Conservation (phyloP, 2,888 invertebrate genomes). For the Rhogogaster chlorosoma region DNA sequence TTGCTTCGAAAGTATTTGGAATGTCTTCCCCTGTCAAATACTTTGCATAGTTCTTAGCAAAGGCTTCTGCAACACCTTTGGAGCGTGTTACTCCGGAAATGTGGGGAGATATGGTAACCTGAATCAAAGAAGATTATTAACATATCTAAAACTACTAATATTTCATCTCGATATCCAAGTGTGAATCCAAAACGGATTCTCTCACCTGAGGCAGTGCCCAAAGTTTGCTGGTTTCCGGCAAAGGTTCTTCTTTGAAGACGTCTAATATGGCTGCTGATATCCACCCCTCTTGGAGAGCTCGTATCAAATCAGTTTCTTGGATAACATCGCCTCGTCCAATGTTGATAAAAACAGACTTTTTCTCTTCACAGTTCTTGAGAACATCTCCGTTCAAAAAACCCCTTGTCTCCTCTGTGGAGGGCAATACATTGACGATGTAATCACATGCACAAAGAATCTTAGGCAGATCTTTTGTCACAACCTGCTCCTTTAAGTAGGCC, state of each 20-base stretch:
- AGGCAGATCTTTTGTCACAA: constrained; percentile 68
- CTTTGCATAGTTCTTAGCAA: constrained; percentile 76
- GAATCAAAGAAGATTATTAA: constrained; percentile 57
- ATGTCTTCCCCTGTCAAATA: constrained; percentile 74
- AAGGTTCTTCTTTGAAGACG: constrained; percentile 80
- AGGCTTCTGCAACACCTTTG: constrained; percentile 77
- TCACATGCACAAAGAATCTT: constrained; percentile 78
- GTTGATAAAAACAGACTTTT: constrained; percentile 80
- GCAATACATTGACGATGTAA: constrained; percentile 80
- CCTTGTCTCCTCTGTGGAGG: constrained; percentile 78
- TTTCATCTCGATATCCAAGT: background rate
- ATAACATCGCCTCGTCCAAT: constrained; percentile 81
- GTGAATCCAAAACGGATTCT: background rate
- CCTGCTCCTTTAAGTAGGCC: constrained; percentile 67
- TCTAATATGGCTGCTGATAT: constrained; percentile 81
- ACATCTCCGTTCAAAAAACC: constrained; percentile 78
- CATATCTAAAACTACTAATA: constrained; percentile 31
- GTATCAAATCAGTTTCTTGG: constrained; percentile 78
- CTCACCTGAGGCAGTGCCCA: constrained; percentile 79
- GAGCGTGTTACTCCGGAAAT: constrained; percentile 75
- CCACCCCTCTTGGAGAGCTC: constrained; percentile 80
- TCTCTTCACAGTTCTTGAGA: constrained; percentile 77
- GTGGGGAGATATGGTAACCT: constrained; percentile 79
- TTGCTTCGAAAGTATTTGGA: constrained; percentile 73
- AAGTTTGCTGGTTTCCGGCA: constrained; percentile 77